A percentile compares a stretch with the other conserved stretches of the same genome.
phyloP scores from a whole-genome alignment of 53 echinoderm and acorn worm species.

The Antedon mediterranea region DNA sequence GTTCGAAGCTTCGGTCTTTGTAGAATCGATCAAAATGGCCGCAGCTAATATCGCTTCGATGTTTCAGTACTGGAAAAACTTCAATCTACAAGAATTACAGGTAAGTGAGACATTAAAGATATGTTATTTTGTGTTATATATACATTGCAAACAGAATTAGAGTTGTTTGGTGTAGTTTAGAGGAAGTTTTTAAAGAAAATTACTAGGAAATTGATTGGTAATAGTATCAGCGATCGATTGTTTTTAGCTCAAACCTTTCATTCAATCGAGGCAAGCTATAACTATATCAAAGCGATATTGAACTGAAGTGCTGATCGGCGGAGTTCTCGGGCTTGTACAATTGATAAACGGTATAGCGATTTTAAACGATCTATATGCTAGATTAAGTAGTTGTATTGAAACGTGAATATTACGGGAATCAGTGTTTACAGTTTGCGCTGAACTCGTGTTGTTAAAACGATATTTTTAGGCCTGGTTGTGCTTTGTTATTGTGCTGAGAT shows the following conservation, averaged over 20 bases:
- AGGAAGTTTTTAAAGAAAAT: constrained; percentile 13
- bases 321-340: not conserved
- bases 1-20: not conserved
- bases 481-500: no score
- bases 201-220: constrained; percentile 25
- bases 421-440: not conserved
- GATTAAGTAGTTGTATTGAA: not conserved
- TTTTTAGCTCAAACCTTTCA: constrained; percentile 15
- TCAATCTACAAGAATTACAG: constrained; percentile 91
- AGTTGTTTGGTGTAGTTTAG: constrained; percentile 18
- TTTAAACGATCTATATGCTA: not conserved
- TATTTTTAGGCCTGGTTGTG: no score
- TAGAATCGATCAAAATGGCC: constrained; percentile 87
- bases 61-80: constrained; percentile 99
- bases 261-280: not conserved
- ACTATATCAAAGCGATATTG: not conserved
- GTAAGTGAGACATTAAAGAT: constrained; percentile 25
- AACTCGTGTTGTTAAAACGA: no score
- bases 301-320: not conserved
- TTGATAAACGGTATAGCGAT: not conserved
- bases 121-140: not conserved
- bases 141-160: constrained; percentile 8
- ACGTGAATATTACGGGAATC: not conserved
- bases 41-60: constrained; percentile 97
- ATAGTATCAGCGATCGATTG: constrained; percentile 71